phyloP scores from a whole-genome alignment of 2,797 vertebrate genomes.

The Tarsius wallacei region DNA sequence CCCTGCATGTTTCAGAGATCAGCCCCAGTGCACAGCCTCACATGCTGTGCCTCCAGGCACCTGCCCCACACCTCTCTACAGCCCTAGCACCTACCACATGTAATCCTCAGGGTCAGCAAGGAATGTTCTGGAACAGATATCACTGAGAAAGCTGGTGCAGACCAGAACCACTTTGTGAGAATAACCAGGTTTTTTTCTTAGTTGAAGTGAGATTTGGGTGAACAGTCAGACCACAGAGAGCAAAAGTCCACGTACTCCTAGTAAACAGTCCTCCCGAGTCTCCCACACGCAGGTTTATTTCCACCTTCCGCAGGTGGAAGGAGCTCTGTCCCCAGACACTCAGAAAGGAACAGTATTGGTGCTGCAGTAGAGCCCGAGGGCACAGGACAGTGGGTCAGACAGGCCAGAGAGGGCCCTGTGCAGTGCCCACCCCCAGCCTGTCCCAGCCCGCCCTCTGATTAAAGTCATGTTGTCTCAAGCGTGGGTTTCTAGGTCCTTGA shows the following conservation, averaged over 20 bases:
- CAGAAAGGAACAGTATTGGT: not conserved
- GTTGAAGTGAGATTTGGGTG: conserved; percentile 75
- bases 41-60: not conserved
- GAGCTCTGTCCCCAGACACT: conserved; percentile 62
- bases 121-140: not conserved
- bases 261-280: conserved; percentile 79
- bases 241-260: conserved; percentile 61
- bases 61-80: too few species aligned
- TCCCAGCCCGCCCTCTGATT: conserved; percentile 61
- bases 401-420: not conserved
- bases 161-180: not conserved
- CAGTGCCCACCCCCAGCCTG: not conserved
- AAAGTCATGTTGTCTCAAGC: conserved; percentile 82
- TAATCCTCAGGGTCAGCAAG: not conserved
- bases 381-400: not conserved
- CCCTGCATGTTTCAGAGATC: not conserved
- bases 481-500: conserved; percentile 84
- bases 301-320: not conserved
- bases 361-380: not conserved
- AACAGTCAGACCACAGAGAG: conserved; percentile 29
- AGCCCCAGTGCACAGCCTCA: not conserved
- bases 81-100: not conserved
- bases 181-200: not conserved
- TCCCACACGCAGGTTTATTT: conserved; percentile 54
- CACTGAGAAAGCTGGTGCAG: not conserved